Percentiles rank a stretch among this genome's conserved stretches.
These are phyloP conservation scores for Adelphocoris suturalis DNA, from an alignment of 2,888 invertebrate genomes.

Conservation along the genomic window DNA sequence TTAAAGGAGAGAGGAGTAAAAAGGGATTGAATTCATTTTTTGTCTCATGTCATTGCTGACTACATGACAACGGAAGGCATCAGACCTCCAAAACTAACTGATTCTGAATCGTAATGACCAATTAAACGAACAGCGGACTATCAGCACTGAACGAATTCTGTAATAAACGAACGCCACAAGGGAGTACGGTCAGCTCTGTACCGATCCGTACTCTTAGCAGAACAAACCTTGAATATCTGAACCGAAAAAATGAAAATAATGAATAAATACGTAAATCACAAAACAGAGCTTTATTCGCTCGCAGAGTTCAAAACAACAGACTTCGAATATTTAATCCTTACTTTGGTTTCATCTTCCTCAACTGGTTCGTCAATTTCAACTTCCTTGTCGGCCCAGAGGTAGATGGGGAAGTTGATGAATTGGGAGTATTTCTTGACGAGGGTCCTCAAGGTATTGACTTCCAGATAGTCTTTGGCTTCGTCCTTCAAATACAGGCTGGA, in stretches of 20 bases:
- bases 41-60: no score
- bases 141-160: no score
- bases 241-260: not conserved
- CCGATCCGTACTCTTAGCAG: no score
- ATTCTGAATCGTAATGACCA: no score
- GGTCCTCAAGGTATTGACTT: constrained; percentile 92
- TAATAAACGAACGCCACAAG: no score
- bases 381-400: constrained; percentile 90
- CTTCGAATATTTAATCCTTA: not conserved
- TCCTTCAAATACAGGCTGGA: constrained; percentile 94
- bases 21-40: no score
- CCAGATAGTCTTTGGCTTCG: constrained; percentile 97
- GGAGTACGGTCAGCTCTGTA: no score
- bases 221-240: no score
- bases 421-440: constrained; percentile 98
- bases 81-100: no score
- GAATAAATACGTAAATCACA: not conserved
- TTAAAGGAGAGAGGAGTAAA: no score
- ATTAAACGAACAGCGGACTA: no score
- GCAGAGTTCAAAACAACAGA: constrained; percentile 11
- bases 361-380: constrained; percentile 79
- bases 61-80: no score
- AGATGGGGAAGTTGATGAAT: constrained; percentile 99
- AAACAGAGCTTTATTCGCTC: not conserved
- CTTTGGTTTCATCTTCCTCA: constrained; percentile 81